These are phyloP conservation scores for Boloria euphrosyne DNA, from an alignment of 2,888 invertebrate species.

Conservation along the genomic window DNA sequence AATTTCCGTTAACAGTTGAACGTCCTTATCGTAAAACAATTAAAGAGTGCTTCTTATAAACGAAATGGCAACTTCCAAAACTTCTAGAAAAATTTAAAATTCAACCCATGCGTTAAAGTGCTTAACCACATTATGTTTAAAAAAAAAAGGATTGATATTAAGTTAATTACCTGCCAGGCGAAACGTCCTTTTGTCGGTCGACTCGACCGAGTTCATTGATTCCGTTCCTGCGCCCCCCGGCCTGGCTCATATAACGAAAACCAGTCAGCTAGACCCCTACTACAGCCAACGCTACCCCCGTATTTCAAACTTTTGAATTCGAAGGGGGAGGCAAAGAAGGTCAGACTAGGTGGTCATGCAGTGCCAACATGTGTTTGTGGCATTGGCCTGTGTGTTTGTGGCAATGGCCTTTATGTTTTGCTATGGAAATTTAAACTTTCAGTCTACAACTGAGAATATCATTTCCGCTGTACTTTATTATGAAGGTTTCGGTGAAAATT, in stretches of 20 bases:
- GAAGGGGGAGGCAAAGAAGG: slow-evolving; percentile 51
- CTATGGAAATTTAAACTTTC: slow-evolving; percentile 53
- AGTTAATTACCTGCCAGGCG: slow-evolving; percentile 77
- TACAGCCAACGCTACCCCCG: slow-evolving; percentile 39
- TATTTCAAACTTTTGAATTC: slow-evolving; percentile 35
- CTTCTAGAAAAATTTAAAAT: slow-evolving; percentile 20
- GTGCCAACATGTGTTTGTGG: slow-evolving; percentile 76
- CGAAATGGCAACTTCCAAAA: background rate
- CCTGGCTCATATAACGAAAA: slow-evolving; percentile 58
- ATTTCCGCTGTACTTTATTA: slow-evolving; percentile 11
- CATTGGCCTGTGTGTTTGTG: slow-evolving; percentile 66
- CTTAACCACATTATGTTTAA: slow-evolving; percentile 37
- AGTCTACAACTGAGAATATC: slow-evolving; percentile 8
- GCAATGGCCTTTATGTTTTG: slow-evolving; percentile 50
- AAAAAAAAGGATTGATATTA: slow-evolving; percentile 69
- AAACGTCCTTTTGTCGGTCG: slow-evolving; percentile 80
- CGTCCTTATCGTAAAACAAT: slow-evolving; percentile 18
- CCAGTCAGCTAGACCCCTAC: slow-evolving; percentile 55
- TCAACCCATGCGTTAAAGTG: slow-evolving; percentile 32
- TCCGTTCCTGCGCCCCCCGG: slow-evolving; percentile 71
- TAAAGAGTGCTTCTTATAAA: background rate
- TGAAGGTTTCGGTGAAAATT: slow-evolving; percentile 42
- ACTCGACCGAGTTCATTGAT: slow-evolving; percentile 78
- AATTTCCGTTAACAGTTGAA: slow-evolving; percentile 19
- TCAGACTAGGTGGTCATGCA: slow-evolving; percentile 54